phyloP scores from a whole-genome alignment of 2,113 vertebrate species.

The Misgurnus mizolepis region DNA sequence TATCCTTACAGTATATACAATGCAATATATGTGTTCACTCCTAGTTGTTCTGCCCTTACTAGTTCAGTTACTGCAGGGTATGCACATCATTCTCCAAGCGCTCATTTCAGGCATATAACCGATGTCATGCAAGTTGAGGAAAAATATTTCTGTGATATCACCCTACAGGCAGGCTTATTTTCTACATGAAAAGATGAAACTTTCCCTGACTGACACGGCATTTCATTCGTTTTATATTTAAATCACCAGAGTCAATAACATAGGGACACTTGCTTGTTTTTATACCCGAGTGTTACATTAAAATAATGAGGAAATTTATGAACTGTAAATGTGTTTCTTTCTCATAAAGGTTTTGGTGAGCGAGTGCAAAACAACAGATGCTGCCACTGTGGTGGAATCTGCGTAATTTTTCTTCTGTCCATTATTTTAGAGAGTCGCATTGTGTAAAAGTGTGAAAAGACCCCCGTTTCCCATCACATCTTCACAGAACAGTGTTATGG shows the following conservation, averaged over 20 bases:
- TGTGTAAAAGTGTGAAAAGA: constrained; percentile 65
- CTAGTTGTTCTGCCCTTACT: not conserved
- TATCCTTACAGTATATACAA: too few species aligned
- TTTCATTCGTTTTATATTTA: constrained; percentile 7
- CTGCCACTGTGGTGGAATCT: constrained; percentile 40
- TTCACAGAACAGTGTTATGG: constrained; percentile 59
- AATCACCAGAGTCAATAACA: not conserved
- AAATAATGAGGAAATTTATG: constrained; percentile 27
- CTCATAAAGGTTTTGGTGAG: constrained; percentile 18
- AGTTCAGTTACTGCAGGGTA: constrained; percentile 1
- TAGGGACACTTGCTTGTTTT: constrained; percentile 23
- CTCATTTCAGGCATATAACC: constrained; percentile 19
- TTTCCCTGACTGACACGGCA: not conserved
- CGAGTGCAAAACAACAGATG: not conserved
- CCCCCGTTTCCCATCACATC: constrained; percentile 55
- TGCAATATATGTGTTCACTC: not conserved
- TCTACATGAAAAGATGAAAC: constrained; percentile 7
- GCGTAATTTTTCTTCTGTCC: constrained; percentile 66
- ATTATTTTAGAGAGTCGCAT: constrained; percentile 67
- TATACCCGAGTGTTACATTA: not conserved
- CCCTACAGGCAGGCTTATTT: constrained; percentile 26
- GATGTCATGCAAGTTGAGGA: constrained; percentile 28
- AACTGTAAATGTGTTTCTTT: constrained; percentile 26
- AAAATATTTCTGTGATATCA: constrained; percentile 3
- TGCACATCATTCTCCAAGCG: constrained; percentile 10